Evolutionary conservation across 2,888 invertebrate species (phyloP).

Genomic region (Agapetus fuscipes): DNA sequence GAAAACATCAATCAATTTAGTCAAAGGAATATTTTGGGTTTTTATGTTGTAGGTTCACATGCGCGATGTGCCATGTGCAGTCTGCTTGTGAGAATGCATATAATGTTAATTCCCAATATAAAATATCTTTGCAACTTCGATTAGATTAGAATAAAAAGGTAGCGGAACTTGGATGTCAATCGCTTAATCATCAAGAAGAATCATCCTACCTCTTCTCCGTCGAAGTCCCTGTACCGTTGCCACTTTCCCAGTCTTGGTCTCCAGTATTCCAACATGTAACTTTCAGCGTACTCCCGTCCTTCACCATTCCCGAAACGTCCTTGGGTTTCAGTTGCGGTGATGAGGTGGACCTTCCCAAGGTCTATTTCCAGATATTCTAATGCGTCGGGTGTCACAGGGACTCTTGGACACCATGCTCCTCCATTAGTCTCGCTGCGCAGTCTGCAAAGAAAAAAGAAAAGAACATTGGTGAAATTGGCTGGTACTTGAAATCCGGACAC

Average conservation of each 20-base stretch:
- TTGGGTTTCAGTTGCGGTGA: constrained; percentile 73
- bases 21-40: too few species aligned
- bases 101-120: too few species aligned
- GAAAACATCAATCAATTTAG: too few species aligned
- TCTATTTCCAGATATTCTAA: constrained; percentile 75
- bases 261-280: constrained; percentile 78
- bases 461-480: too few species aligned
- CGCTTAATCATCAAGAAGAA: too few species aligned
- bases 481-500: too few species aligned
- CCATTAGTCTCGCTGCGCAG: constrained; percentile 72
- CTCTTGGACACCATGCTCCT: constrained; percentile 89
- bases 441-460: constrained; percentile 52
- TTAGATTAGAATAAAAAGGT: too few species aligned
- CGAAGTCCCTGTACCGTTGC: constrained; percentile 66
- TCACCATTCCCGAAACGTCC: constrained; percentile 89
- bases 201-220: constrained; percentile 77
- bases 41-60: too few species aligned
- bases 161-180: too few species aligned
- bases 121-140: too few species aligned
- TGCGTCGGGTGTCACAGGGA: constrained; percentile 66
- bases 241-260: constrained; percentile 70
- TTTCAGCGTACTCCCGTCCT: constrained; percentile 79
- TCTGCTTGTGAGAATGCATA: too few species aligned
- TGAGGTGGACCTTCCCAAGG: constrained; percentile 66
- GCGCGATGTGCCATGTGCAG: too few species aligned